Percentiles rank a stretch among this genome's conserved stretches.
These are phyloP conservation scores for Diogma glabrata DNA, from an alignment of 2,888 invertebrate species.

Conservation along the genomic window DNA sequence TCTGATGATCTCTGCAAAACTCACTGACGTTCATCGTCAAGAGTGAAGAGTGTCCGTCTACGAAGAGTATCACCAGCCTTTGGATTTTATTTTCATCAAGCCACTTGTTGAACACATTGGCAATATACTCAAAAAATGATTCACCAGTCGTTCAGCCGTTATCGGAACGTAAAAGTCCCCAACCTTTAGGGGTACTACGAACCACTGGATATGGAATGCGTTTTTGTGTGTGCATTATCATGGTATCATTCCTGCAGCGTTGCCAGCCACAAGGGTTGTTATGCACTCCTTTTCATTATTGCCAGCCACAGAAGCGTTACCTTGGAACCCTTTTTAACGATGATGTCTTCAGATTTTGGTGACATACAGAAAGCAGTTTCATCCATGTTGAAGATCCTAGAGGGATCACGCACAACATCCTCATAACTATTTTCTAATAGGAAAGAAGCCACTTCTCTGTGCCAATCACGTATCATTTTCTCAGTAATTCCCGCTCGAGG, in stretches of 20 bases:
- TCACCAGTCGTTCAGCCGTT: background rate
- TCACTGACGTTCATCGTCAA: background rate
- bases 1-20: background rate
- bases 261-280: background rate
- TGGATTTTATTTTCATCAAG: background rate
- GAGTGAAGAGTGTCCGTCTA: background rate
- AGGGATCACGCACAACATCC: too few species aligned
- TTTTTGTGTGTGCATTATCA: too few species aligned
- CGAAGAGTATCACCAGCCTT: background rate
- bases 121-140: constrained; percentile 1
- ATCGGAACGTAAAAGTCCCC: background rate
- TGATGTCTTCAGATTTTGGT: too few species aligned
- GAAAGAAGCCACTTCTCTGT: too few species aligned
- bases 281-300: background rate
- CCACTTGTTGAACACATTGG: background rate
- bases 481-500: background rate
- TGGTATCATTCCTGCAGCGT: background rate
- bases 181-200: constrained; percentile 1
- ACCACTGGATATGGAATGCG: background rate
- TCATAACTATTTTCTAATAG: too few species aligned
- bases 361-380: too few species aligned
- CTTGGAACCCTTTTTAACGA: background rate
- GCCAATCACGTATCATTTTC: background rate
- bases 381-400: too few species aligned
- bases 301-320: background rate